These are phyloP conservation scores for Pelodytes ibericus DNA, from an alignment of 2,797 vertebrate species.

Conservation along the genomic window DNA sequence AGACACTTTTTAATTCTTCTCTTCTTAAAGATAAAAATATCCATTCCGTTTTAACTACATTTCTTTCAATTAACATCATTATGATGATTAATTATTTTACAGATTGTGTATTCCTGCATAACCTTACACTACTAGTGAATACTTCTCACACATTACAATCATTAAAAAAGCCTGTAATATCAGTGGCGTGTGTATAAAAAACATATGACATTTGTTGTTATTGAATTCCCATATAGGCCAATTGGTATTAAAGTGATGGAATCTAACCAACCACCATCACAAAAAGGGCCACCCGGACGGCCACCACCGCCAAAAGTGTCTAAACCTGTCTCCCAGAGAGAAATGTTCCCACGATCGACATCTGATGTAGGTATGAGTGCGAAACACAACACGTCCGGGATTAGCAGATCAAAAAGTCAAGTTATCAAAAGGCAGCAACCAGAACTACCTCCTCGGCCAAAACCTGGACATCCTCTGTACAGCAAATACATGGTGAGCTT, in stretches of 20 bases:
- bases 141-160: too few relatives aligned
- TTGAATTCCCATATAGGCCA: conserved; percentile 68
- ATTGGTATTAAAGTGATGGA: conserved; percentile 74
- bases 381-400: conserved; percentile 62
- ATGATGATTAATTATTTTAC: too few relatives aligned
- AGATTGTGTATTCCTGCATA: too few relatives aligned
- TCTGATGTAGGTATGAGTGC: conserved; percentile 68
- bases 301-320: conserved; percentile 82
- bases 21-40: too few relatives aligned
- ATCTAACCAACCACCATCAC: conserved; percentile 70
- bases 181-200: too few relatives aligned
- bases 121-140: too few relatives aligned
- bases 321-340: conserved; percentile 64
- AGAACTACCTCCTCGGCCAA: conserved; percentile 88
- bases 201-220: background rate
- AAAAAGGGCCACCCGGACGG: conserved; percentile 81
- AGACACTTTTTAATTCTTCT: too few relatives aligned
- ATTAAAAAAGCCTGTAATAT: too few relatives aligned
- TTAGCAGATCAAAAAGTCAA: conserved; percentile 72
- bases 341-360: conserved; percentile 67
- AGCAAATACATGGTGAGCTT: conserved; percentile 88
- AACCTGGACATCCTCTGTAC: conserved; percentile 92
- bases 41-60: too few relatives aligned
- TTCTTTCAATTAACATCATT: too few relatives aligned
- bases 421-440: conserved; percentile 76